Conservation (phyloP, 2,888 invertebrate species). For the Himalopsyche japonica region DNA sequence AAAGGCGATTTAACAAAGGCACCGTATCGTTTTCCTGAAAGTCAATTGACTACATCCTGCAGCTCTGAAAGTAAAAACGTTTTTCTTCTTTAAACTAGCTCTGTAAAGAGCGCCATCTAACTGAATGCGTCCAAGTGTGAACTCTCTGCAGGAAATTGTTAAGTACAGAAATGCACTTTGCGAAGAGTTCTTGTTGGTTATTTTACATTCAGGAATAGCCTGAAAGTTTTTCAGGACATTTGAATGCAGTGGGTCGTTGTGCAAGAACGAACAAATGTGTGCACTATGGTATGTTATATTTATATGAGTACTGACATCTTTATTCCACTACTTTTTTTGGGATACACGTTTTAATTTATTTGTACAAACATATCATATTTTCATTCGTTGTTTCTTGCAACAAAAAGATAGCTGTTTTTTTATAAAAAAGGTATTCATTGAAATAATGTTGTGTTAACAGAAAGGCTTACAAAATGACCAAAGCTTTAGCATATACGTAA, state of each 20-base stretch:
- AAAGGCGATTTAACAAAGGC: not conserved
- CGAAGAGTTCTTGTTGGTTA: slow-evolving; percentile 19
- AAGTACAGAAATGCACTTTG: slow-evolving; percentile 38
- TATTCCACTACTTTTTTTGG: not conserved
- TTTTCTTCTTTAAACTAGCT: slow-evolving; percentile 1
- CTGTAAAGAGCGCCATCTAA: slow-evolving; percentile 24
- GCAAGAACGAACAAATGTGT: not conserved
- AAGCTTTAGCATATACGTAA: too few species aligned
- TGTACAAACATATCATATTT: too few species aligned
- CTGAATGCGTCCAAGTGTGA: slow-evolving; percentile 32
- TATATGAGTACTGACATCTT: not conserved
- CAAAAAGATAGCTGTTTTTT: too few species aligned
- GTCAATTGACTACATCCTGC: slow-evolving; percentile 30
- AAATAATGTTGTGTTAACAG: too few species aligned
- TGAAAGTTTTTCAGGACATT: slow-evolving; percentile 16
- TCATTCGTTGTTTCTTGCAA: too few species aligned
- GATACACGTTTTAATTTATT: too few species aligned
- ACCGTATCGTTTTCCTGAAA: slow-evolving; percentile 25
- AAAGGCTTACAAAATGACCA: too few species aligned
- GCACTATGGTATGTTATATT: not conserved
- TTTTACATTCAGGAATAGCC: slow-evolving; percentile 26
- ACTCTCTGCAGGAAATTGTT: slow-evolving; percentile 37
- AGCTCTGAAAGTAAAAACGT: slow-evolving; percentile 1
- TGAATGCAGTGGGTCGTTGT: not conserved
- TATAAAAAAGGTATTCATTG: too few species aligned